A percentile compares a stretch with the other conserved stretches of the same genome.
phyloP scores from a whole-genome alignment of 2,888 invertebrate genomes.

The Lasioglossum vierecki region DNA sequence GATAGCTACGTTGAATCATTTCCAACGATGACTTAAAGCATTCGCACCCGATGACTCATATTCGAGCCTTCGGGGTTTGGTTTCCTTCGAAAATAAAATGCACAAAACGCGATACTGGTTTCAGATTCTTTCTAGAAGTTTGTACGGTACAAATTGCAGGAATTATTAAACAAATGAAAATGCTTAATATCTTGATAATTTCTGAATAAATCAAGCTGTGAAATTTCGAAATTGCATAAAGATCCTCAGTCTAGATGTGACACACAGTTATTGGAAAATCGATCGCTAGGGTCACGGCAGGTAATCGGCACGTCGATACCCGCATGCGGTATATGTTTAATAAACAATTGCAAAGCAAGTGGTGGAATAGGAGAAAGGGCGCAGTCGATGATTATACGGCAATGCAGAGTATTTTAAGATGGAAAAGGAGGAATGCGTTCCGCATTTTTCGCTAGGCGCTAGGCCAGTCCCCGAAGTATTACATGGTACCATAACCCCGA shows the following conservation, averaged over 20 bases:
- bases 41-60: not conserved
- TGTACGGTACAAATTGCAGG: too few species aligned
- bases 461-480: conserved; percentile 69
- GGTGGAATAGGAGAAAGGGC: not conserved
- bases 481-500: conserved; percentile 75
- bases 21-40: not conserved
- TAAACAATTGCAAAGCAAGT: not conserved
- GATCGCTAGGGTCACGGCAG: not conserved
- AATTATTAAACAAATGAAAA: too few species aligned
- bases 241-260: not conserved
- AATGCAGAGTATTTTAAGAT: not conserved
- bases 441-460: conserved; percentile 46
- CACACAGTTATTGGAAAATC: not conserved
- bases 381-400: not conserved
- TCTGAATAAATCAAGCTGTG: not conserved
- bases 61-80: not conserved
- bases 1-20: not conserved
- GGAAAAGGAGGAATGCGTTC: conserved; percentile 28
- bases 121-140: too few species aligned
- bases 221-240: not conserved
- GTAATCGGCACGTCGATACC: too few species aligned
- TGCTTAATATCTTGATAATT: too few species aligned
- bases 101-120: too few species aligned
- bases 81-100: not conserved
- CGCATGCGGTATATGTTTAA: not conserved